phyloP scores from a whole-genome alignment of 2,797 vertebrate genomes.

The Sebastolobus alascanus region DNA sequence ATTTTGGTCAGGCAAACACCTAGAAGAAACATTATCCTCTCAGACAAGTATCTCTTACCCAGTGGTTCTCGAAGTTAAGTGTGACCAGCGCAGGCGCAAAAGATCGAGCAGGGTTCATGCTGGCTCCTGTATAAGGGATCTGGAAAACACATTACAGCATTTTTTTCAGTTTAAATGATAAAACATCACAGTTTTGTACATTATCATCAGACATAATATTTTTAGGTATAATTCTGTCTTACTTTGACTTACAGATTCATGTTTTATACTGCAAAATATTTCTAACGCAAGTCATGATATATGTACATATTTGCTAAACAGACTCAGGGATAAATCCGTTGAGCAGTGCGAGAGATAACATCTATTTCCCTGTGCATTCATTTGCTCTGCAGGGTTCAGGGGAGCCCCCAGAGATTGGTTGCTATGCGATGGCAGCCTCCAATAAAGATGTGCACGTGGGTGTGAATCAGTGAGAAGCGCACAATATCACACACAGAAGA shows the following conservation, averaged over 20 bases:
- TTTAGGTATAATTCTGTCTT: neutral
- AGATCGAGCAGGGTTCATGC: slow-evolving; percentile 98
- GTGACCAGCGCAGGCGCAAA: slow-evolving; percentile 95
- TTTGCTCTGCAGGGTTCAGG: slow-evolving; percentile 67
- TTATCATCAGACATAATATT: neutral
- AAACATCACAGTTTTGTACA: neutral
- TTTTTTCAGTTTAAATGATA: neutral
- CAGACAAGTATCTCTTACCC: slow-evolving; percentile 87
- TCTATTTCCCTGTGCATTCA: slow-evolving; percentile 69
- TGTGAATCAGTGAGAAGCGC: slow-evolving; percentile 65
- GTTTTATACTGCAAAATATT: neutral
- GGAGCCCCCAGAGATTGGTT: slow-evolving; percentile 74
- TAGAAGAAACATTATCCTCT: slow-evolving; percentile 16
- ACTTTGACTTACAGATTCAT: neutral
- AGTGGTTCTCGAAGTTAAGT: slow-evolving; percentile 92
- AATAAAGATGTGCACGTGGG: slow-evolving; percentile 70
- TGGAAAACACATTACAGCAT: slow-evolving; percentile 62
- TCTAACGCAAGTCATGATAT: neutral
- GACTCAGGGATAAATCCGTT: slow-evolving; percentile 21
- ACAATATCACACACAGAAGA: slow-evolving; percentile 62
- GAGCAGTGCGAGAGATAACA: slow-evolving; percentile 42
- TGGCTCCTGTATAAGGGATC: slow-evolving; percentile 96
- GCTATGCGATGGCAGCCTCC: slow-evolving; percentile 76
- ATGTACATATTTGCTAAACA: slow-evolving; percentile 27
- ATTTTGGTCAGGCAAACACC: neutral